These are phyloP conservation scores for Cephus runcator DNA, from an alignment of 2,888 invertebrate species.

Conservation along the genomic window DNA sequence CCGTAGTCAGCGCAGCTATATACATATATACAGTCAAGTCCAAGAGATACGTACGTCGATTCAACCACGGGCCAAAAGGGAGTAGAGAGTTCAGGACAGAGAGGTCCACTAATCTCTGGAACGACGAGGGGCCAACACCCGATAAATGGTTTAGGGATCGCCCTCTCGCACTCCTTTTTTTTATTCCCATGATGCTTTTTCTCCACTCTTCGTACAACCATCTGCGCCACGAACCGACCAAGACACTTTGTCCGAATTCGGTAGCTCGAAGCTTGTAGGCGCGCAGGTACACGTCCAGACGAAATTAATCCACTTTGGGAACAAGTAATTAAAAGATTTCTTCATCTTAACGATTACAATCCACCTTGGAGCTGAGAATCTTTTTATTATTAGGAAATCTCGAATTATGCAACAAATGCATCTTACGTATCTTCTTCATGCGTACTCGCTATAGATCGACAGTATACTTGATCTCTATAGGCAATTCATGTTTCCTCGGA, in stretches of 20 bases:
- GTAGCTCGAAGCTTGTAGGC: background rate
- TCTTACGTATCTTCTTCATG: background rate
- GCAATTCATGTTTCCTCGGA: background rate
- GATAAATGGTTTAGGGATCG: slow-evolving; percentile 51
- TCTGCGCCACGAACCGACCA: background rate
- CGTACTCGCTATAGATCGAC: background rate
- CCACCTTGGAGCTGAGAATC: background rate
- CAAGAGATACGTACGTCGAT: slow-evolving; percentile 1
- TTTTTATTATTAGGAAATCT: background rate
- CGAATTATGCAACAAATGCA: background rate
- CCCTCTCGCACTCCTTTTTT: slow-evolving; percentile 12
- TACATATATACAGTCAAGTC: slow-evolving; percentile 18
- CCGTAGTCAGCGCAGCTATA: background rate
- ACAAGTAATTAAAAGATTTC: background rate
- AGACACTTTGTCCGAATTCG: background rate
- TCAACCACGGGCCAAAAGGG: slow-evolving; percentile 4
- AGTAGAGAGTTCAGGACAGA: slow-evolving; percentile 12
- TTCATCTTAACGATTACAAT: background rate
- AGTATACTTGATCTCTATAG: background rate
- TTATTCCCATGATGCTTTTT: background rate
- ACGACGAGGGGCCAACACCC: slow-evolving; percentile 33
- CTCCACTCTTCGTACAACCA: background rate
- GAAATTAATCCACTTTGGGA: background rate
- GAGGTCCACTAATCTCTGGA: slow-evolving; percentile 45
- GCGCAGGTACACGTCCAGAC: background rate